Conservation (phyloP, 2,888 invertebrate species). For the Heteromurus nitidus region DNA sequence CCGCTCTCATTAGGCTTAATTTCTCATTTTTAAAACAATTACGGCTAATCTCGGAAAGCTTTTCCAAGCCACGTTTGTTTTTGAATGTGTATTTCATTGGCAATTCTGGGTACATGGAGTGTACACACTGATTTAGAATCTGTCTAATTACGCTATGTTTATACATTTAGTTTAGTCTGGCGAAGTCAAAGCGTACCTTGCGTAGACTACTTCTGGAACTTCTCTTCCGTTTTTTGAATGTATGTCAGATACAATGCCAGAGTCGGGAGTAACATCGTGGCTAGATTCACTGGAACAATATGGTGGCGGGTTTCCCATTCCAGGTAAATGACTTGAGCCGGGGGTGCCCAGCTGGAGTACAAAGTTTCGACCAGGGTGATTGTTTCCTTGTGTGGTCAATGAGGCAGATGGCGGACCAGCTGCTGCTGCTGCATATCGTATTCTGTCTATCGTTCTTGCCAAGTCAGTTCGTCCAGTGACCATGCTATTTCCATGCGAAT, state of each 20-base stretch:
- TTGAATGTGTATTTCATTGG: too few relatives aligned
- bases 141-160: too few relatives aligned
- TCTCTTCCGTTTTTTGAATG: constrained; percentile 73
- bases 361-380: constrained; percentile 73
- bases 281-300: constrained; percentile 74
- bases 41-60: constrained; percentile 39
- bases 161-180: background rate
- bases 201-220: constrained; percentile 73
- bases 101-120: too few relatives aligned
- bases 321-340: constrained; percentile 71
- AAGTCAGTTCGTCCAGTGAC: constrained; percentile 72
- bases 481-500: constrained; percentile 67
- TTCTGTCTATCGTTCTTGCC: constrained; percentile 73
- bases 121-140: too few relatives aligned
- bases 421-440: constrained; percentile 73
- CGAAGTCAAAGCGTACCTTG: constrained; percentile 66
- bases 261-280: constrained; percentile 74
- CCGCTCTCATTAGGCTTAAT: too few relatives aligned
- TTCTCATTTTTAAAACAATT: constrained; percentile 50
- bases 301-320: constrained; percentile 73
- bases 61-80: too few relatives aligned
- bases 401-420: constrained; percentile 70
- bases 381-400: constrained; percentile 70
- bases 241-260: constrained; percentile 73
- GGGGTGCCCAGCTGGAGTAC: constrained; percentile 73